Conservation (phyloP, 2,797 vertebrate species). For the Crocodylus rhombifer region DNA sequence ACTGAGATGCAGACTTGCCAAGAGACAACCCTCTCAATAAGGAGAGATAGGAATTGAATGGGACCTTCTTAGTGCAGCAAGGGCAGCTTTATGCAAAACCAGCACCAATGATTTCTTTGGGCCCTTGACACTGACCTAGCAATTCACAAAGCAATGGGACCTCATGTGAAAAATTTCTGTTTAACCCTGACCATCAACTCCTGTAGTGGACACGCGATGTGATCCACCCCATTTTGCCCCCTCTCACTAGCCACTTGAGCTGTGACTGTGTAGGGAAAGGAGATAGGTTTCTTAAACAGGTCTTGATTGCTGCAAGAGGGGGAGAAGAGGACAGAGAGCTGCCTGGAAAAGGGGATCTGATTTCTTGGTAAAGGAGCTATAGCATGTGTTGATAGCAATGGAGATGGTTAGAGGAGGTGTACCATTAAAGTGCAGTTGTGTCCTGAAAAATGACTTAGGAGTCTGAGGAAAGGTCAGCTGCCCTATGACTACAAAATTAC, state of each 20-base stretch:
- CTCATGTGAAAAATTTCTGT: not conserved
- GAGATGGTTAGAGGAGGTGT: not conserved
- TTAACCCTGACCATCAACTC: not conserved
- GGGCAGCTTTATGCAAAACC: not conserved
- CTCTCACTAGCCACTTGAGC: not conserved
- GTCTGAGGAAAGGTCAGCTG: not conserved
- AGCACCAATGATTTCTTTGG: not conserved
- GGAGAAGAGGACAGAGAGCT: not conserved
- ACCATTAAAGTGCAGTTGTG: not conserved
- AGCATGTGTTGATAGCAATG: not conserved
- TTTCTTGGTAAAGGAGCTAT: not conserved
- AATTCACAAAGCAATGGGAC: not conserved
- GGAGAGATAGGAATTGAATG: not conserved
- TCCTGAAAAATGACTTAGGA: not conserved
- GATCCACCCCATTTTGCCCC: not conserved
- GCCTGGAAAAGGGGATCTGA: not conserved
- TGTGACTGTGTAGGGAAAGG: not conserved
- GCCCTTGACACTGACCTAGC: not conserved
- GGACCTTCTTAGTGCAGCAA: not conserved
- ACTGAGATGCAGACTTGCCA: not conserved
- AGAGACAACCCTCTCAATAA: fast-evolving
- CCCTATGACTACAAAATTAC: not conserved
- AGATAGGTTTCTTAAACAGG: not conserved
- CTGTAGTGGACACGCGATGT: not conserved
- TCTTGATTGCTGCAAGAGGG: not conserved